Evolutionary conservation across 2,113 vertebrate genomes (phyloP).

Genomic region (Chinchilla lanigera): DNA sequence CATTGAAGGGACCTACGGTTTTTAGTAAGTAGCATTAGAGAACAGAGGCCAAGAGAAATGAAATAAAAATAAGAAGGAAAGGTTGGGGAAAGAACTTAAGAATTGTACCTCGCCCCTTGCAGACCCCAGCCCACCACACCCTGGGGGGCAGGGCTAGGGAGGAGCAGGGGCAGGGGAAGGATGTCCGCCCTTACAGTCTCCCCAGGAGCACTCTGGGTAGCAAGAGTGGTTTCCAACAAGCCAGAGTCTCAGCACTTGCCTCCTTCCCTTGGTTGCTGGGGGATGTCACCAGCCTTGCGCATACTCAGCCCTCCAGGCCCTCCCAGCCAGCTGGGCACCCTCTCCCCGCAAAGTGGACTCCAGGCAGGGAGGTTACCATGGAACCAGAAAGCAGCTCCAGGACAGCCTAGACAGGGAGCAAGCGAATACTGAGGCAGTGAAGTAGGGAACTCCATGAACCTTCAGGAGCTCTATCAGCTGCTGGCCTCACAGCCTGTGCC

Average conservation of each 20-base stretch:
- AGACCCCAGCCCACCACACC: accelerated
- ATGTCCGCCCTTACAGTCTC: neutral
- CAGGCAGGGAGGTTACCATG: neutral
- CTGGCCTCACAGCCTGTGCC: neutral
- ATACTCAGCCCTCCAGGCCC: neutral
- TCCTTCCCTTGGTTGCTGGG: neutral
- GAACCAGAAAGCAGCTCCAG: neutral
- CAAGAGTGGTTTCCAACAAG: neutral
- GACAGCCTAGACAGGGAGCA: neutral
- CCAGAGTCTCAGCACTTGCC: neutral
- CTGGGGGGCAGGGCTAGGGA: accelerated
- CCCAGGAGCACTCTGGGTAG: neutral
- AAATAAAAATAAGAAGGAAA: neutral
- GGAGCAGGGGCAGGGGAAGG: neutral
- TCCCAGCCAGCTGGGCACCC: neutral
- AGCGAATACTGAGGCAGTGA: neutral
- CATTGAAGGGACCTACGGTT: neutral
- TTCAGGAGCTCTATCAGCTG: neutral
- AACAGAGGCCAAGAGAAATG: neutral
- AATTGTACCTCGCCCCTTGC: neutral
- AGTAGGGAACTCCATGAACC: neutral
- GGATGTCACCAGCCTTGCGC: neutral
- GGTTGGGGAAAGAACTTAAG: neutral
- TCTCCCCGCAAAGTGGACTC: neutral
- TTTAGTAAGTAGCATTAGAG: neutral